These are phyloP conservation scores for Syngnathus floridae DNA, from an alignment of 2,113 vertebrate genomes.

Conservation along the genomic window DNA sequence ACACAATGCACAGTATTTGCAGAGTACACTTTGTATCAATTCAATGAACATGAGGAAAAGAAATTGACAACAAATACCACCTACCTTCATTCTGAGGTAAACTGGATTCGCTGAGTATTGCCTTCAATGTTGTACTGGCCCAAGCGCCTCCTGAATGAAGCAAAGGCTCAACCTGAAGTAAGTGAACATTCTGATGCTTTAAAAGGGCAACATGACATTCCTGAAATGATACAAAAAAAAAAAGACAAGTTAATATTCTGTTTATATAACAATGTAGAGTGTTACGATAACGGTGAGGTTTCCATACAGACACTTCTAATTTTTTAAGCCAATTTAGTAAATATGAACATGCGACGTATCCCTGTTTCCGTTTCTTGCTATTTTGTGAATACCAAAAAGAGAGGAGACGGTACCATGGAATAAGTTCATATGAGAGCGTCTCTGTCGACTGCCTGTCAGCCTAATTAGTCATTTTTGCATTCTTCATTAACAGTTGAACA, in stretches of 20 bases:
- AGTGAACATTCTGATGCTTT: constrained; percentile 85
- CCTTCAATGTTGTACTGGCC: constrained; percentile 84
- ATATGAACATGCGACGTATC: too few species aligned
- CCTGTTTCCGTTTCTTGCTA: too few species aligned
- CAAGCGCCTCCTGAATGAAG: constrained; percentile 86
- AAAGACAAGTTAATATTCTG: neutral
- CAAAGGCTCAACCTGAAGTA: constrained; percentile 83
- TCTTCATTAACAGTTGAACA: too few species aligned
- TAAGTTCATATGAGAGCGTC: too few species aligned
- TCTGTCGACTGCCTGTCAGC: too few species aligned
- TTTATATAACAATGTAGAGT: too few species aligned
- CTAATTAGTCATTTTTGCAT: too few species aligned
- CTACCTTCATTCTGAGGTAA: constrained; percentile 82
- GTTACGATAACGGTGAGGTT: too few species aligned
- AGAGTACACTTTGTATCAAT: neutral
- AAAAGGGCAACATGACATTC: constrained; percentile 84
- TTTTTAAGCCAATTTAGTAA: too few species aligned
- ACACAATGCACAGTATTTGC: neutral
- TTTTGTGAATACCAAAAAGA: too few species aligned
- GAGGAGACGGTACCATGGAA: too few species aligned
- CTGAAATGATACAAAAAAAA: constrained; percentile 52
- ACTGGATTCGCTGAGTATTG: constrained; percentile 82
- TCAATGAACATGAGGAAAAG: neutral
- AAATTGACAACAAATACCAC: neutral
- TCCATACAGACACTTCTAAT: too few species aligned